phyloP scores from a whole-genome alignment of 2,888 invertebrate genomes.

The Actias luna region DNA sequence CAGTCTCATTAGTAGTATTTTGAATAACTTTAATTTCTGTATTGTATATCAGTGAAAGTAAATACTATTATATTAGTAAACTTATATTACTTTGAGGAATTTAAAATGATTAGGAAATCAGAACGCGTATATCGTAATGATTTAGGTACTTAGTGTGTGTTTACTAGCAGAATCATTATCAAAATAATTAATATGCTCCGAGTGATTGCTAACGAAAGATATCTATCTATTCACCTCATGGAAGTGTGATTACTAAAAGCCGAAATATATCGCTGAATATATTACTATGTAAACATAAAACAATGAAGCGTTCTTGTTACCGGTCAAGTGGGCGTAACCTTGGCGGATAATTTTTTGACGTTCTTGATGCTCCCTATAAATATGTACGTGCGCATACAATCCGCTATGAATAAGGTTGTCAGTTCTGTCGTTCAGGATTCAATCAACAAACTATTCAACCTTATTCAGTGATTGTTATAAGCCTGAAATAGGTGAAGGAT shows the following conservation, averaged over 20 bases:
- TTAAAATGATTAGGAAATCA: too few species aligned
- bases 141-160: background rate
- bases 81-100: background rate
- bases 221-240: background rate
- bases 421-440: background rate
- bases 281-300: background rate
- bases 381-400: background rate
- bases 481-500: too few species aligned
- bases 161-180: background rate
- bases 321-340: slow-evolving; percentile 10
- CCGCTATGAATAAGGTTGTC: background rate
- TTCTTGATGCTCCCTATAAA: slow-evolving; percentile 7
- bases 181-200: background rate
- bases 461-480: background rate
- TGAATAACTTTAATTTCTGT: too few species aligned
- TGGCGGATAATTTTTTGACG: slow-evolving; percentile 11
- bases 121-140: too few species aligned
- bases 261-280: background rate
- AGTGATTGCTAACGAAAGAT: background rate
- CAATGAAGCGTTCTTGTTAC: slow-evolving; percentile 3
- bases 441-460: background rate
- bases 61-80: too few species aligned
- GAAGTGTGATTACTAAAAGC: background rate
- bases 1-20: too few species aligned
- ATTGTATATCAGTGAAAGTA: too few species aligned